Evolutionary conservation across 2,797 vertebrate species (phyloP), one percentile per base, ranked within the genome.

Genomic region (Harpagifer antarcticus): DNA sequence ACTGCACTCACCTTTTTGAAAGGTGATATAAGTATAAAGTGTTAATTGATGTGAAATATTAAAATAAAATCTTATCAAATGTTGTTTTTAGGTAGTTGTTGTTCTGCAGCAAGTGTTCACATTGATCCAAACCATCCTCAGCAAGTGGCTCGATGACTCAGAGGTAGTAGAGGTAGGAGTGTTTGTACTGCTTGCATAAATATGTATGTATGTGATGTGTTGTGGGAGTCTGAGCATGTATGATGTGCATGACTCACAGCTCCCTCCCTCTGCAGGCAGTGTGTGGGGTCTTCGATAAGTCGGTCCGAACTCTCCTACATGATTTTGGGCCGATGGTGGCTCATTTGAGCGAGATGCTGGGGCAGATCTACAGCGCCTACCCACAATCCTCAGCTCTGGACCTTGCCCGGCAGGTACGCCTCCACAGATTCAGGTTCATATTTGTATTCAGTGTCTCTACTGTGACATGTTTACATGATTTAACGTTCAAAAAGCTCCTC

Each of bases 81-180:
- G 2, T n/a, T 49, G 5, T n/a, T 8, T 63, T 52, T 31, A 99
- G 98, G 97, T 99, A 72, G 96, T 98, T 37, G 95, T 98, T 65
- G 96, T 99, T 64, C 93, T 99, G n/a, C 97, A 98, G 93, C 97
- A 99, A 87, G 96, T 99, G 84, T 99, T 99, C 90, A 92, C 98
- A 61, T 91, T 99, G 84, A 98, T 99, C 89, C 96, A 98, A 93
- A 98, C 95, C 84, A 93, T 99, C 88, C 95, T 99, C 80, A 97
- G 96, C 94, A 98, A 98, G 85, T 99, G 98, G 98, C 89, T 99
- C 42, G 95, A 96, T 82, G 98, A 99, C 84, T 95, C 96, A 10
- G 97, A 99, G 33, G 96, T 99, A 82, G 97, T 99, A 2, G 98
- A 99, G 97, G 98, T 99, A 93, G 93, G 89, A 80, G 20, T 52